Evolutionary conservation across 1,140 invertebrate species (phyloP).

Genomic region (Hirudo medicinalis): DNA sequence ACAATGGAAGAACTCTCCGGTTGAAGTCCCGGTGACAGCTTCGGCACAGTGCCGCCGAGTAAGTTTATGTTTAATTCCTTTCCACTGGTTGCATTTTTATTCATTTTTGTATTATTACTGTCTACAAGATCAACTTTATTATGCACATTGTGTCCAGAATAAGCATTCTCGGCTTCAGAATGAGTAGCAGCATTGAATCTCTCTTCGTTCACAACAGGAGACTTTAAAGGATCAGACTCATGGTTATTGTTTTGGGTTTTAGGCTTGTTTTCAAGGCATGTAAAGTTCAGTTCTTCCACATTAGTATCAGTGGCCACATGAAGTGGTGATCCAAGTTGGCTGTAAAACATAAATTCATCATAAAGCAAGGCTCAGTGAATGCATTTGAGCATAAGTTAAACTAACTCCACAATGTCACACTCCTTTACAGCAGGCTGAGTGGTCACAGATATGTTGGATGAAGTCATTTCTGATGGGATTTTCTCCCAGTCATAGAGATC

Average conservation of each 20-base stretch:
- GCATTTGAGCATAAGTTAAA: neutral
- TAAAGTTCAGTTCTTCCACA: slow-evolving; percentile 18
- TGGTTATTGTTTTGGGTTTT: neutral
- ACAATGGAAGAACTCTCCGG: neutral
- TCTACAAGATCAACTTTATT: neutral
- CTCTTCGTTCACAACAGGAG: neutral
- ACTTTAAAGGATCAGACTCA: slow-evolving; percentile 8
- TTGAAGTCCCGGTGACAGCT: slow-evolving; percentile 6
- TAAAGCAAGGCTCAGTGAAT: neutral
- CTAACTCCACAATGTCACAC: slow-evolving; percentile 11
- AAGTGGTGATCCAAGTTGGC: slow-evolving; percentile 15
- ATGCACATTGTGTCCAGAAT: neutral
- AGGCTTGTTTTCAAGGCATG: slow-evolving; percentile 15
- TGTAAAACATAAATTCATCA: neutral
- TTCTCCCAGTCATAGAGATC: slow-evolving; percentile 97
- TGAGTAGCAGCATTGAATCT: neutral
- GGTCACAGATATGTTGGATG: neutral
- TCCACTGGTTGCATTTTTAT: neutral
- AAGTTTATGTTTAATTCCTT: too few species aligned
- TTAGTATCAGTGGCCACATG: slow-evolving; percentile 17
- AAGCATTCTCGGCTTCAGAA: neutral
- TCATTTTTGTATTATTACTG: neutral
- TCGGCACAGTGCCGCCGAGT: too few species aligned
- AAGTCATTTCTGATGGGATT: slow-evolving; percentile 26
- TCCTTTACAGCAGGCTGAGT: slow-evolving; percentile 15